These are phyloP conservation scores for Heliconius hortense DNA, from an alignment of 2,888 invertebrate species.

Conservation along the genomic window DNA sequence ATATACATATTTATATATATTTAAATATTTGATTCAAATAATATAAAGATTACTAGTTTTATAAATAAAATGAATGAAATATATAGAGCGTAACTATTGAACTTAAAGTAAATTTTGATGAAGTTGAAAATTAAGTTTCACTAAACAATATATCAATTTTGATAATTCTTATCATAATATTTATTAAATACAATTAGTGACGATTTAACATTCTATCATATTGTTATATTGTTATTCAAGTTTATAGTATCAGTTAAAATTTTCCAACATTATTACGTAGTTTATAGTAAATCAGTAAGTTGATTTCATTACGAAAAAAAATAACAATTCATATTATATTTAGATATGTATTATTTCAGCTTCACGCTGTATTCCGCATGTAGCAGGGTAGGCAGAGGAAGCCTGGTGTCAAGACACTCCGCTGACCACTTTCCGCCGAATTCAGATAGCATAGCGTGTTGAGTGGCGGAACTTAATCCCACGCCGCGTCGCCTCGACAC, in stretches of 20 bases:
- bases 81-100: background rate
- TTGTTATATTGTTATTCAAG: constrained; percentile 21
- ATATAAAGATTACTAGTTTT: too few relatives aligned
- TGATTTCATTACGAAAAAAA: background rate
- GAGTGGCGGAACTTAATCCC: too few relatives aligned
- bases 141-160: background rate
- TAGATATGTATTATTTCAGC: too few relatives aligned
- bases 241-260: constrained; percentile 7
- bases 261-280: constrained; percentile 15
- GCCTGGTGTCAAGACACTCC: too few relatives aligned
- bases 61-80: too few relatives aligned
- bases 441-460: too few relatives aligned
- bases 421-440: too few relatives aligned
- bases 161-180: constrained; percentile 12
- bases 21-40: too few relatives aligned
- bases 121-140: background rate
- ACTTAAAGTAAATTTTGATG: background rate
- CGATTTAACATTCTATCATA: constrained; percentile 8
- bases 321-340: background rate
- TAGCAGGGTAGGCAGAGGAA: too few relatives aligned
- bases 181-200: constrained; percentile 6
- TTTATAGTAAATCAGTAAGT: background rate
- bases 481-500: too few relatives aligned
- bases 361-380: too few relatives aligned
- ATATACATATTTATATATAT: too few relatives aligned